phyloP scores from a whole-genome alignment of 2,113 vertebrate genomes.

The Tychaedon coryphoeus region DNA sequence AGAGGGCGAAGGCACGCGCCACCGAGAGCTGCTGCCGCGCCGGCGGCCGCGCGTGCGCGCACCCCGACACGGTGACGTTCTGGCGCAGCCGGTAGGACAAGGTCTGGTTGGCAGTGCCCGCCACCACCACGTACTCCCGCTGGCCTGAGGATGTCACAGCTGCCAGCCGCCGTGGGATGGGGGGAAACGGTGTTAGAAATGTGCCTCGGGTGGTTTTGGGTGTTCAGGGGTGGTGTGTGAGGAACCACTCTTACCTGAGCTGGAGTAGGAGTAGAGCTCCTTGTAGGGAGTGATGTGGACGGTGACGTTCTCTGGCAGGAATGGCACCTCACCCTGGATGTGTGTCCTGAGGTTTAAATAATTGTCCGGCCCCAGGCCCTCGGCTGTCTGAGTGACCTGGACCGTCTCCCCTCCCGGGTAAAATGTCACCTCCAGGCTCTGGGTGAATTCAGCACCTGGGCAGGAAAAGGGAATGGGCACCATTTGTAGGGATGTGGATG shows the following conservation, averaged over 20 bases:
- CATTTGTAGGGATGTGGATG: neutral
- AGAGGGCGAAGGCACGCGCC: constrained; percentile 84
- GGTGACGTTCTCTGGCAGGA: constrained; percentile 75
- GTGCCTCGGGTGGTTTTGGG: fast-evolving
- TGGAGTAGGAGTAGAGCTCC: constrained; percentile 87
- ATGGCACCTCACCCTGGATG: constrained; percentile 83
- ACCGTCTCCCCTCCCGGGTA: constrained; percentile 84
- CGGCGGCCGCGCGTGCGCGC: constrained; percentile 65
- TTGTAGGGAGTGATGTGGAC: constrained; percentile 83
- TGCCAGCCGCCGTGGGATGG: fast-evolving
- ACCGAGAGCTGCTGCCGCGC: constrained; percentile 79
- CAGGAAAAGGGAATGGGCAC: neutral
- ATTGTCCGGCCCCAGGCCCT: constrained; percentile 85
- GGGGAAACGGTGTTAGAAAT: fast-evolving
- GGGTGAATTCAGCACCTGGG: constrained; percentile 87
- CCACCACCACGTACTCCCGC: constrained; percentile 76
- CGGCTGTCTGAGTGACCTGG: constrained; percentile 80
- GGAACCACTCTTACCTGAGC: constrained; percentile 77
- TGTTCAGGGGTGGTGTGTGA: fast-evolving
- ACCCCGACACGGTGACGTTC: constrained; percentile 84
- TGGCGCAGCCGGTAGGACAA: constrained; percentile 84
- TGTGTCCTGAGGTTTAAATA: constrained; percentile 83
- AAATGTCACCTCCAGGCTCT: constrained; percentile 84
- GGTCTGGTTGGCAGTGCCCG: constrained; percentile 72
- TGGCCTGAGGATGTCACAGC: constrained; percentile 79